Base-by-base conservation (phyloP, 2,888 invertebrate genomes). In the Tillus elongatus region DNA sequence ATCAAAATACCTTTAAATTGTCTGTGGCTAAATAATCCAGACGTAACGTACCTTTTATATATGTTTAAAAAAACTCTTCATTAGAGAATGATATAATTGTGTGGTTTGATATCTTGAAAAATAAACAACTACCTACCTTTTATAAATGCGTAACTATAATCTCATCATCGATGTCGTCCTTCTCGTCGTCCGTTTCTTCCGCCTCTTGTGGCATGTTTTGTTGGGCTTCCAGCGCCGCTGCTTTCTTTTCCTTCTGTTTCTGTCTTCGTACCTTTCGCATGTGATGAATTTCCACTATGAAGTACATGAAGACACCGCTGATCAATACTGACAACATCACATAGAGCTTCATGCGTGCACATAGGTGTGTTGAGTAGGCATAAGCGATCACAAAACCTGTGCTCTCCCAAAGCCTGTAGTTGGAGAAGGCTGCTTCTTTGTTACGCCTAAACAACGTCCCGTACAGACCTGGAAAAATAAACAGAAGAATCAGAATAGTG, bases 401-500 rank as follows among this genome's bases (percentile, higher is more conserved):
- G 35, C 86, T 86, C 64, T 91, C 90, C 90, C 90, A 90, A 3
- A 90, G 73, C 15, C 89, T 76, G 66, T 80, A 90, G 69, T 90
- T 90, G 37, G 89, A 88, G 72, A 90, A 91, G 1, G 90, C 90
- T 0, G 90, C 89, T 62, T 90, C 90, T 59, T 89, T 89, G 72
- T 89, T 88, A 40, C 85, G 79, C 55, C 85, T 73, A 73, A 87
- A 91, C 44, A 89, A 72, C 10, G 84, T 81, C 35, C 90, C 91
- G 58, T 89, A 90, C 12, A 90, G 70, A 47, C 86, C 87, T 87
- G 71, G 0, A 66, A 66, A 48, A 35, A 19, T 8, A n/a, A n/a
- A n/a, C n/a, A n/a, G n/a, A n/a, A n/a, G n/a, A n/a, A n/a, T n/a
- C n/a, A n/a, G n/a, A n/a, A n/a, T n/a, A n/a, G n/a, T n/a, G n/a